These are phyloP conservation scores for Leptinotarsa peninsularis DNA, from an alignment of 2,888 invertebrate species.

Conservation along the genomic window DNA sequence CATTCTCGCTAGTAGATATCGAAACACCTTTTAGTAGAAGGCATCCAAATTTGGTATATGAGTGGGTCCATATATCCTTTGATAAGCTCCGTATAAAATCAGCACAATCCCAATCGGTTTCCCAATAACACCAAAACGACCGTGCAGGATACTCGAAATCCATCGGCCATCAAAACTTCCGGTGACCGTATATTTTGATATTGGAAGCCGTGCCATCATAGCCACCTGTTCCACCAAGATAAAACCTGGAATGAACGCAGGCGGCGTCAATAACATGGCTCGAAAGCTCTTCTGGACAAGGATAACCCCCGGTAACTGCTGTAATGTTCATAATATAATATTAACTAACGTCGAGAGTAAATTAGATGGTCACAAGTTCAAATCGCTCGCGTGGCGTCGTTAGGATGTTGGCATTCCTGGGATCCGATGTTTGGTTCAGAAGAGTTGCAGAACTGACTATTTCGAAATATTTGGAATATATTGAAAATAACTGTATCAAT, in stretches of 20 bases:
- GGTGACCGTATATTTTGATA: constrained; percentile 39
- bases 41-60: too few relatives aligned
- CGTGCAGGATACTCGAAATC: constrained; percentile 20
- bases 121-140: background rate
- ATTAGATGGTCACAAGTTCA: background rate
- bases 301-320: constrained; percentile 29
- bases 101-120: background rate
- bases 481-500: too few relatives aligned
- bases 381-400: background rate
- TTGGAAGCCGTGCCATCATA: constrained; percentile 47
- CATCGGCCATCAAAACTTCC: constrained; percentile 34
- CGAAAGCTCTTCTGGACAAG: constrained; percentile 54
- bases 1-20: too few relatives aligned
- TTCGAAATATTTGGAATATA: too few relatives aligned
- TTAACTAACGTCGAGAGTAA: constrained; percentile 24
- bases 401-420: constrained; percentile 1
- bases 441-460: too few relatives aligned
- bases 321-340: constrained; percentile 25
- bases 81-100: background rate
- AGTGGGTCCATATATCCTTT: too few relatives aligned
- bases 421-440: background rate
- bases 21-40: too few relatives aligned
- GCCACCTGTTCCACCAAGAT: constrained; percentile 49
- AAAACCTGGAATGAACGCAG: constrained; percentile 43
- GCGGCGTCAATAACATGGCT: constrained; percentile 47